Conservation (phyloP, 2,888 invertebrate genomes). For the Aelia acuminata region DNA sequence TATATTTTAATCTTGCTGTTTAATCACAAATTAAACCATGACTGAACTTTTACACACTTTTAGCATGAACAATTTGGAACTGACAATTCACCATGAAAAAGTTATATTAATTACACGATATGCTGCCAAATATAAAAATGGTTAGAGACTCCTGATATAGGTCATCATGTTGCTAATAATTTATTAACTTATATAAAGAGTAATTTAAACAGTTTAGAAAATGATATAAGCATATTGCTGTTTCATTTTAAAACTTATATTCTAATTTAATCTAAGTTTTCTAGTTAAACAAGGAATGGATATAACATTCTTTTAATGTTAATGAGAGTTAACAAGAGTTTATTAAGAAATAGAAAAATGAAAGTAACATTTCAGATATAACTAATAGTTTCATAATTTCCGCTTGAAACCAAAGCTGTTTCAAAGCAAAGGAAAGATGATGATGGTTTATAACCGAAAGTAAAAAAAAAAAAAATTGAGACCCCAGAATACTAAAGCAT, state of each 20-base stretch:
- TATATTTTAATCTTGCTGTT: neutral
- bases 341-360: neutral
- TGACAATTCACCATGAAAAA: neutral
- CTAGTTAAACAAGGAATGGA: neutral
- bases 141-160: neutral
- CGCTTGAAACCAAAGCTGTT: neutral
- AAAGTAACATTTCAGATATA: neutral
- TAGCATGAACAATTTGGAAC: neutral
- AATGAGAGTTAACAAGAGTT: neutral
- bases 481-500: neutral
- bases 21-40: neutral
- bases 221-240: neutral
- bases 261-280: neutral
- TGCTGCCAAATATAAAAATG: neutral
- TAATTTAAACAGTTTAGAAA: neutral
- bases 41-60: neutral
- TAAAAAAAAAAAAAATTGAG: neutral
- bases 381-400: neutral
- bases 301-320: neutral
- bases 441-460: neutral
- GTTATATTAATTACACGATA: neutral
- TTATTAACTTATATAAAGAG: neutral
- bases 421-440: neutral
- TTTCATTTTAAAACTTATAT: neutral
- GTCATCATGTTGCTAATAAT: neutral